Conservation (phyloP, 2,113 vertebrate genomes). For the Xerus inauris region DNA sequence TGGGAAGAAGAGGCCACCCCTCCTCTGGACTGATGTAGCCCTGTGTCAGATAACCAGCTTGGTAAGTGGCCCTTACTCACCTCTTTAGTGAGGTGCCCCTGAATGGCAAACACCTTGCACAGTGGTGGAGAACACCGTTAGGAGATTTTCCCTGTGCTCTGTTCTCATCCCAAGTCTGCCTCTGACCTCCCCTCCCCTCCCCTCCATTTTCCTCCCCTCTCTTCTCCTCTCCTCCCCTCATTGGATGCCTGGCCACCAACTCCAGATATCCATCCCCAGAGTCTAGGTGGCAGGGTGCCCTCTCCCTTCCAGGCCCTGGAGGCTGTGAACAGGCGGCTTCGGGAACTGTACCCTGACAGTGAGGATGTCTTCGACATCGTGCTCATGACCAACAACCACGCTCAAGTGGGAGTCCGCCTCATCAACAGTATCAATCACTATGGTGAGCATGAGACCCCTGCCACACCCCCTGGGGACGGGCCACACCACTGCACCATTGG, state of each 20-base stretch:
- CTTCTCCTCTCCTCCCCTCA: background rate
- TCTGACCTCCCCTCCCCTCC: background rate
- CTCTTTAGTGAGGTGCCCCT: background rate
- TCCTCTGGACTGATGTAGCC: background rate
- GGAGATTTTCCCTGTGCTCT: background rate
- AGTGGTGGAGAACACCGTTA: background rate
- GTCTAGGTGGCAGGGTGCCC: background rate
- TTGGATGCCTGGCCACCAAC: background rate
- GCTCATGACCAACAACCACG: slow-evolving; percentile 97
- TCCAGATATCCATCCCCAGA: background rate
- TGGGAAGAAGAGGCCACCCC: background rate
- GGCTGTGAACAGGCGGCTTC: slow-evolving; percentile 92
- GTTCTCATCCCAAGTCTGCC: background rate
- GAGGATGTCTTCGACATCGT: slow-evolving; percentile 97
- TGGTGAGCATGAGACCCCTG: slow-evolving; percentile 84
- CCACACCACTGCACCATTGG: background rate
- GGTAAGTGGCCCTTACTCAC: background rate
- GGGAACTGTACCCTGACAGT: slow-evolving; percentile 93
- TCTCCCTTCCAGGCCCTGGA: slow-evolving; percentile 92
- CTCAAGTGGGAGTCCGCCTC: slow-evolving; percentile 94
- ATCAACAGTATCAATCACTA: slow-evolving; percentile 99
- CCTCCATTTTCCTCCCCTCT: background rate
- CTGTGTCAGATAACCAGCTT: background rate
- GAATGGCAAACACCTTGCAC: background rate
- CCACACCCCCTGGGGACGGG: fast-evolving